Evolutionary conservation across 2,797 vertebrate genomes (phyloP).

Genomic region (Phaenicophaeus curvirostris): DNA sequence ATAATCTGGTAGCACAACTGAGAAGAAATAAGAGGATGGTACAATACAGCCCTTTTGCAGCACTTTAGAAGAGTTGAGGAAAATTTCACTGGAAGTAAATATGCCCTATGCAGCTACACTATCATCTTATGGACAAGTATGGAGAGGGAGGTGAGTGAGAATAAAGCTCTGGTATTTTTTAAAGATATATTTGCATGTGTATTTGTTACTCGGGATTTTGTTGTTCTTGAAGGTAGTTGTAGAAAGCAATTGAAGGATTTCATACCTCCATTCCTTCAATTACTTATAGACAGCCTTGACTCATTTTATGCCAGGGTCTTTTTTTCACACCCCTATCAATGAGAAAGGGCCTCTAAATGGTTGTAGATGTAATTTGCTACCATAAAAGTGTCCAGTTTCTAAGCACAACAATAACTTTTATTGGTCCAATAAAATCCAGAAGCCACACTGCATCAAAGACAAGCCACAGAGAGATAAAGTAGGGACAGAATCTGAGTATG

Average conservation of each 20-base stretch:
- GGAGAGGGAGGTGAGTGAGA: not conserved
- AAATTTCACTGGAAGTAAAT: not conserved
- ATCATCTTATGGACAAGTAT: not conserved
- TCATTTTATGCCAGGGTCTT: not conserved
- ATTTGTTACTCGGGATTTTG: not conserved
- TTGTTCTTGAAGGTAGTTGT: not conserved
- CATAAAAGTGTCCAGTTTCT: not conserved
- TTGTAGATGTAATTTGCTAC: not conserved
- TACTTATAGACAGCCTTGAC: not conserved
- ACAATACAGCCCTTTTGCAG: not conserved
- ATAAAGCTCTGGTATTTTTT: not conserved
- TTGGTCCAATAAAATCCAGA: not conserved
- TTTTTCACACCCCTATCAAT: not conserved
- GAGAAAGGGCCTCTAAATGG: not conserved
- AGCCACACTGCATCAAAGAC: not conserved
- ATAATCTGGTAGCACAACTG: not conserved
- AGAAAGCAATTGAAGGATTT: not conserved
- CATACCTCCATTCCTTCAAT: not conserved
- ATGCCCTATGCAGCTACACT: not conserved
- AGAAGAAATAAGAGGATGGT: not conserved
- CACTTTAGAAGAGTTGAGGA: not conserved
- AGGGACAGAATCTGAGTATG: not conserved
- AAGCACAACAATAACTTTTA: not conserved
- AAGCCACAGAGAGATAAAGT: not conserved
- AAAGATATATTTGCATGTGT: not conserved